Evolutionary conservation across 1,140 invertebrate genomes (phyloP).

Genomic region (Stegodyphus mimosarum): DNA sequence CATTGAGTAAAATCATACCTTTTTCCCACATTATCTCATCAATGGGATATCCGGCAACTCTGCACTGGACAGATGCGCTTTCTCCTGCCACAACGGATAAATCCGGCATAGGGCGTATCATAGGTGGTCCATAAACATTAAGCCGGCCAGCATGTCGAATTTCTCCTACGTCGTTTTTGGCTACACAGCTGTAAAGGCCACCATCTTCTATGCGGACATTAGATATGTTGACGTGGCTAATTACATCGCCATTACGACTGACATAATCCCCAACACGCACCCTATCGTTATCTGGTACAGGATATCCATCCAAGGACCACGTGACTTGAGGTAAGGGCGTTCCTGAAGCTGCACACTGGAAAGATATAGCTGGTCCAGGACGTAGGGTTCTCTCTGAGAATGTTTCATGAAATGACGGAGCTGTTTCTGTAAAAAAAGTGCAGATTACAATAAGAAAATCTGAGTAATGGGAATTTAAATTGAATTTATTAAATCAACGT

Average conservation of each 20-base stretch:
- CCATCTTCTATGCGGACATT: constrained; percentile 92
- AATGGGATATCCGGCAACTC: constrained; percentile 94
- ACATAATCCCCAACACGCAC: constrained; percentile 65
- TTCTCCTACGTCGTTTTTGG: constrained; percentile 89
- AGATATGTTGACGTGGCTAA: constrained; percentile 93
- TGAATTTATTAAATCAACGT: too few relatives aligned
- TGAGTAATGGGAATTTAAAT: too few relatives aligned
- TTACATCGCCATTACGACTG: constrained; percentile 80
- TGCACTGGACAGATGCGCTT: constrained; percentile 87
- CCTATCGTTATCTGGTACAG: constrained; percentile 63
- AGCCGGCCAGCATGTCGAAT: constrained; percentile 86
- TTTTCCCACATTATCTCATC: constrained; percentile 93
- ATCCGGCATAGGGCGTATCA: constrained; percentile 81
- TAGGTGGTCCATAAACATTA: constrained; percentile 91
- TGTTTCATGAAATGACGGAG: constrained; percentile 44
- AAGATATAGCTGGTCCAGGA: constrained; percentile 56
- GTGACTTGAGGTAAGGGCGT: constrained; percentile 61
- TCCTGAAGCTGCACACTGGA: constrained; percentile 61
- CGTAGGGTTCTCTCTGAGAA: constrained; percentile 36
- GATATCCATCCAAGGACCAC: constrained; percentile 62
- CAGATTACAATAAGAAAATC: too few relatives aligned
- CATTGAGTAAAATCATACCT: constrained; percentile 68
- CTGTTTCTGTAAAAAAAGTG: constrained; percentile 65
- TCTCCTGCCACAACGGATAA: constrained; percentile 88
- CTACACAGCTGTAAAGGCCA: constrained; percentile 90